Evolutionary conservation across 64 coral and sea anemone species (phyloP).

Genomic region (Hydrozoanthus tunicans): DNA sequence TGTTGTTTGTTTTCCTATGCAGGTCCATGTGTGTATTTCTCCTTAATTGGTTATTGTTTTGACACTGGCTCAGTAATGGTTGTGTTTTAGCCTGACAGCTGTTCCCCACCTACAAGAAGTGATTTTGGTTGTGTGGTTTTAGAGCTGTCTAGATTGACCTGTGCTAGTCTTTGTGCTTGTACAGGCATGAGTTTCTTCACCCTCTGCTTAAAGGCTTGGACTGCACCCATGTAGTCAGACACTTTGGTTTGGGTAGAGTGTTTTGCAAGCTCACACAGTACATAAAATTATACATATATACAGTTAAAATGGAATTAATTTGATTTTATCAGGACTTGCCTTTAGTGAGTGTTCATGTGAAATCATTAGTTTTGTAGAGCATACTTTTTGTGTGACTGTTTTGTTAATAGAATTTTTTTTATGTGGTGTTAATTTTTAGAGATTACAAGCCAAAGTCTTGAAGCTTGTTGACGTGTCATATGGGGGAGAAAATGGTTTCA

Average conservation of each 20-base stretch:
- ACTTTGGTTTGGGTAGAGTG: slow-evolving; percentile 52
- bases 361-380: too few relatives aligned
- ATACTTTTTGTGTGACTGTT: too few relatives aligned
- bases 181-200: slow-evolving; percentile 83
- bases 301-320: too few relatives aligned
- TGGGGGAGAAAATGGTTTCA: slow-evolving; percentile 99
- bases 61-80: too few relatives aligned
- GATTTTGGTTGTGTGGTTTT: slow-evolving; percentile 76
- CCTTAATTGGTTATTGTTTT: too few relatives aligned
- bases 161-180: neutral
- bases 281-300: neutral
- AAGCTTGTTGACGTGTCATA: slow-evolving; percentile 99
- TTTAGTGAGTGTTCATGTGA: too few relatives aligned
- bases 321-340: too few relatives aligned
- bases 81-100: slow-evolving; percentile 62
- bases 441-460: slow-evolving; percentile 90
- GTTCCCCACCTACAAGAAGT: slow-evolving; percentile 82
- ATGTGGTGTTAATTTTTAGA: slow-evolving; percentile 32
- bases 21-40: too few relatives aligned
- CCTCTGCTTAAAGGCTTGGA: slow-evolving; percentile 65
- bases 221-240: neutral
- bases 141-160: slow-evolving; percentile 84
- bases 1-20: too few relatives aligned
- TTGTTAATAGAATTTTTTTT: too few relatives aligned
- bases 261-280: slow-evolving; percentile 90